Base-by-base conservation (phyloP, 2,888 invertebrate species). In the Stenoptilia bipunctidactyla region DNA sequence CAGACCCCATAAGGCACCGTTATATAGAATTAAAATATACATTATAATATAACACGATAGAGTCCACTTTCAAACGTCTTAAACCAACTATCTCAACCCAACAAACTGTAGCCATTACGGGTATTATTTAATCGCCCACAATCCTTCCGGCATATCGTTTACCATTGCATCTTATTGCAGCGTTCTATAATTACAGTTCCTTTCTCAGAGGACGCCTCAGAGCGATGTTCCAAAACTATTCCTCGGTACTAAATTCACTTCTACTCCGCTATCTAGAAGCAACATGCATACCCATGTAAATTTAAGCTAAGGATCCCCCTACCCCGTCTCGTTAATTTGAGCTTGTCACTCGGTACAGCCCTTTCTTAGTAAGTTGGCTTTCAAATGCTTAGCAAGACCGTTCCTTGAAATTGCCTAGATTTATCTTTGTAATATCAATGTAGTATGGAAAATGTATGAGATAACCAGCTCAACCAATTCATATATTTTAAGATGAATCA, bases 261-360 rank as follows among this genome's bases (percentile, higher is more conserved):
- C 6, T 4, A 3, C n/a, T n/a, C 9, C 30, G 30, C 57, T 68
- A 70, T 66, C 66, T 68, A 56, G 55, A 61, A 66, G 66, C 73
- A 67, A 72, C 73, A 76, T 76, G 73, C 75, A 76, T 74, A 73
- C 70, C 71, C 72, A 74, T 79, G 79, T 77, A 77, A 79, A 80
- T 75, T 74, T 64, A 30, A 30, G 30, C 30, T 30, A 30, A 30
- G 59, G 51, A 66, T 60, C 52, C 50, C 54, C 65, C 51, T 65
- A 59, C 52, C 50, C 54, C 65, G 52, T 59, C 66, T 74, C 74
- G 74, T 80, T 80, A 79, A 79, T 79, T 74, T 66, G 66, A 61
- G 59, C 49, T 68, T 76, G 79, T 79, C 76, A 71, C 62, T 64
- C 54, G 62, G 75, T 56, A 74, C 76, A 72, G 71, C 77, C 80